Conservation (phyloP, 2,888 invertebrate genomes). For the Rhamnusium bicolor region DNA sequence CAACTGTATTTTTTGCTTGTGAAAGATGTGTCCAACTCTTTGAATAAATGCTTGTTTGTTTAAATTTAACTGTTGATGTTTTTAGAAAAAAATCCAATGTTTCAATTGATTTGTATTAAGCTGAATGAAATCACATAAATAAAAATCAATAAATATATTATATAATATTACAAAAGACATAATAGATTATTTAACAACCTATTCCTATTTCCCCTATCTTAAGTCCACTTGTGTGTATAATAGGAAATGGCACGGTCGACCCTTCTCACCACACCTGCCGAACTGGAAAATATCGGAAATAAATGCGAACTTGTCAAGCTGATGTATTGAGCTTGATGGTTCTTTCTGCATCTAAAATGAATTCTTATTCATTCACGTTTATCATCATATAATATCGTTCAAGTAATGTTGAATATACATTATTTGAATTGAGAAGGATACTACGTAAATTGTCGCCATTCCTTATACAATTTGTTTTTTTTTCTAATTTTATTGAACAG, state of each 20-base stretch:
- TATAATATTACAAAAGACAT: too few relatives aligned
- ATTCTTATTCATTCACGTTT: constrained; percentile 19
- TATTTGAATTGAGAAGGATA: not conserved
- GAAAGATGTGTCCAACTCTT: too few relatives aligned
- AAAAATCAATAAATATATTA: too few relatives aligned
- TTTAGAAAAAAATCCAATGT: too few relatives aligned
- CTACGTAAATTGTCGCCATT: not conserved
- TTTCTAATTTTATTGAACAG: too few relatives aligned
- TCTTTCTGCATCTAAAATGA: constrained; percentile 4
- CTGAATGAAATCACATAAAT: too few relatives aligned
- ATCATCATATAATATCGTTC: constrained; percentile 8
- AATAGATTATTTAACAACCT: not conserved
- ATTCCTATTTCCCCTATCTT: not conserved
- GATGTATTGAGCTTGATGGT: constrained; percentile 16
- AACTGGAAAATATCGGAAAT: constrained; percentile 31
- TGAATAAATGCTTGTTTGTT: too few relatives aligned
- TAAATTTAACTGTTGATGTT: too few relatives aligned
- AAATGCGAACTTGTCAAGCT: constrained; percentile 26
- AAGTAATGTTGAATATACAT: constrained; percentile 1
- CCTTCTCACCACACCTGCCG: constrained; percentile 25
- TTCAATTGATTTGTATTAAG: too few relatives aligned
- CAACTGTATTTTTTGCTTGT: too few relatives aligned
- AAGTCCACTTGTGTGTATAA: constrained; percentile 26
- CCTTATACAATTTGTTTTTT: not conserved
- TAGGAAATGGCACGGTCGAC: constrained; percentile 26